Conservation (phyloP, 2,113 vertebrate genomes). For the Polyodon spathula region DNA sequence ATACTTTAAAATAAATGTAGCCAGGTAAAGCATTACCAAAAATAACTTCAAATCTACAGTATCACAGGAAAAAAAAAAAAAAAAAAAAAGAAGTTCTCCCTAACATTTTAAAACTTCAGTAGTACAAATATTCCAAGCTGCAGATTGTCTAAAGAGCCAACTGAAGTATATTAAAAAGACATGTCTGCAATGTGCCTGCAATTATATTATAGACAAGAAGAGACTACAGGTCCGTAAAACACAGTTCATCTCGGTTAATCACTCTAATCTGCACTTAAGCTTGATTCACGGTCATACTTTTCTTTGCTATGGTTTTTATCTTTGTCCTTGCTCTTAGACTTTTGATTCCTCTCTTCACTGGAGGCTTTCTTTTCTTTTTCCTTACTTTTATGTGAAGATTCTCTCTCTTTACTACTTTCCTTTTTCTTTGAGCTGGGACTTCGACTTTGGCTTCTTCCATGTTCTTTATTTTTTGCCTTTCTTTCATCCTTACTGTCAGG, state of each 20-base stretch:
- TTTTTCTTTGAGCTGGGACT: constrained; percentile 63
- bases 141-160: constrained; percentile 75
- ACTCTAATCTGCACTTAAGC: constrained; percentile 71
- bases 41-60: constrained; percentile 48
- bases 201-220: constrained; percentile 56
- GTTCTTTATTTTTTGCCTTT: constrained; percentile 52
- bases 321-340: constrained; percentile 58
- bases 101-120: constrained; percentile 76
- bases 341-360: constrained; percentile 64
- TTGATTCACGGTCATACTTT: constrained; percentile 68
- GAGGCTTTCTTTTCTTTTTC: constrained; percentile 61
- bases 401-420: constrained; percentile 54
- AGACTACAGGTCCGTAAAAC: constrained; percentile 41
- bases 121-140: constrained; percentile 76
- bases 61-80: constrained; percentile 52
- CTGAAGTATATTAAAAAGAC: constrained; percentile 60
- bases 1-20: not conserved
- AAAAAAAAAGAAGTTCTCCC: constrained; percentile 41
- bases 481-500: constrained; percentile 67
- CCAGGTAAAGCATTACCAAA: constrained; percentile 2
- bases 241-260: constrained; percentile 64
- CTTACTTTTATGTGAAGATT: constrained; percentile 59
- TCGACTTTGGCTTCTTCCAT: constrained; percentile 41
- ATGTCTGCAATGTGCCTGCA: constrained; percentile 53
- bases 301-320: constrained; percentile 63